phyloP scores from a whole-genome alignment of 2,797 vertebrate genomes.

The Champsocephalus esox region DNA sequence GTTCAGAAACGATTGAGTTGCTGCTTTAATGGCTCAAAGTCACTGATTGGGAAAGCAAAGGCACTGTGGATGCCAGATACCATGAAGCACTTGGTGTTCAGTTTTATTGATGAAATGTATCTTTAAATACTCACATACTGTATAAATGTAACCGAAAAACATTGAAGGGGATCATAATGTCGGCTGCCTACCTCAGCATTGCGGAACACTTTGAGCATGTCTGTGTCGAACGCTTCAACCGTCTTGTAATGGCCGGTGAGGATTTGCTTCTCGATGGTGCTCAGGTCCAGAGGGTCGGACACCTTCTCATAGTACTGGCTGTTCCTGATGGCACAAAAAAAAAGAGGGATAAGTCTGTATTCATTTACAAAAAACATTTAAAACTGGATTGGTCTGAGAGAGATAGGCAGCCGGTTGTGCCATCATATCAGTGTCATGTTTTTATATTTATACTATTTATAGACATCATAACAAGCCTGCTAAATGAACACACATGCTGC shows the following conservation, averaged over 20 bases:
- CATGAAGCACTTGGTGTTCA: not conserved
- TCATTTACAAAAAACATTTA: not conserved
- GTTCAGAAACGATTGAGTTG: not conserved
- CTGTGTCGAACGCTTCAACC: conserved; percentile 94
- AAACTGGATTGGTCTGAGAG: not conserved
- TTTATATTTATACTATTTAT: too few species aligned
- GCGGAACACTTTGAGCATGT: conserved; percentile 98
- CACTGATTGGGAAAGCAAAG: not conserved
- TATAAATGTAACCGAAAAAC: conserved; percentile 4
- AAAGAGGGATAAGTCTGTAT: conserved; percentile 26
- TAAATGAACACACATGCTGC: too few species aligned
- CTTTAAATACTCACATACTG: conserved; percentile 3
- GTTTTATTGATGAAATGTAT: not conserved
- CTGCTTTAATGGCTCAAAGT: not conserved
- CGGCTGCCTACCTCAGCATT: conserved; percentile 93
- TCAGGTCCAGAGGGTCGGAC: conserved; percentile 93
- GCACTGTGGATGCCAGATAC: not conserved
- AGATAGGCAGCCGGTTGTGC: too few species aligned
- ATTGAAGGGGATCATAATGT: not conserved
- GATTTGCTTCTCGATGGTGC: conserved; percentile 97
- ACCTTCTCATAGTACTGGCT: conserved; percentile 98
- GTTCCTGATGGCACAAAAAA: conserved; percentile 83
- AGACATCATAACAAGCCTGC: too few species aligned
- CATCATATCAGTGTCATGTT: too few species aligned
- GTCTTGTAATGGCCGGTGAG: conserved; percentile 96